These are phyloP conservation scores for Heliangelus exortis DNA, from an alignment of 2,797 vertebrate genomes.

Conservation along the genomic window DNA sequence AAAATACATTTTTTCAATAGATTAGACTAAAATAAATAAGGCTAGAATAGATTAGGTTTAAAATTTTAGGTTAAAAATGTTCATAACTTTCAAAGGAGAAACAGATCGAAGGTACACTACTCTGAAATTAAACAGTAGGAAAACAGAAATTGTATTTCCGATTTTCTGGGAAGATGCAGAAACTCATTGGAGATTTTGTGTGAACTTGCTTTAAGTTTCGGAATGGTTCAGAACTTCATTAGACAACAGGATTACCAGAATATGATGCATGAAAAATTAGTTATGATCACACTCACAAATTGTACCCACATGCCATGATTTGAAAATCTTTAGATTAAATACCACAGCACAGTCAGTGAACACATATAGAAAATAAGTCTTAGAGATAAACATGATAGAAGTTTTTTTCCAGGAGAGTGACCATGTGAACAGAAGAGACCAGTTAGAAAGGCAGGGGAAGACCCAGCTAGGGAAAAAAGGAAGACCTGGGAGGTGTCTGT, in stretches of 20 bases:
- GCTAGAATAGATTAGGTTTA: background rate
- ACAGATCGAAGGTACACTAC: background rate
- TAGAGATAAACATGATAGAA: background rate
- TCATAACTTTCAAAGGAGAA: background rate
- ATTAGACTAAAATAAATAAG: background rate
- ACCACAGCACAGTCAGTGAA: background rate
- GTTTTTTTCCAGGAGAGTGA: background rate
- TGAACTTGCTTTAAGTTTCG: background rate
- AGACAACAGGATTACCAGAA: background rate
- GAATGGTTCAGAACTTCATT: background rate
- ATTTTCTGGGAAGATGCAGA: background rate
- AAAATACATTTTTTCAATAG: background rate
- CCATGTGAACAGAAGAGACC: background rate
- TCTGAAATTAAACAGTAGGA: background rate
- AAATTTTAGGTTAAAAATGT: background rate
- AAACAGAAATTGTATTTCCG: background rate
- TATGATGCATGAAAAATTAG: background rate
- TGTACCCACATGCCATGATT: background rate
- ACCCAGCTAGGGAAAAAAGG: background rate
- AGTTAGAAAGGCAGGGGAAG: background rate
- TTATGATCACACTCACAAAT: background rate
- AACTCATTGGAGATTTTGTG: background rate
- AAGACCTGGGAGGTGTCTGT: background rate
- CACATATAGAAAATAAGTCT: background rate
- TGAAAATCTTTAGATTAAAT: background rate